Evolutionary conservation across 2,888 invertebrate genomes (phyloP), one percentile per base, ranked within the genome.

Genomic region (Acrocera orbiculus): DNA sequence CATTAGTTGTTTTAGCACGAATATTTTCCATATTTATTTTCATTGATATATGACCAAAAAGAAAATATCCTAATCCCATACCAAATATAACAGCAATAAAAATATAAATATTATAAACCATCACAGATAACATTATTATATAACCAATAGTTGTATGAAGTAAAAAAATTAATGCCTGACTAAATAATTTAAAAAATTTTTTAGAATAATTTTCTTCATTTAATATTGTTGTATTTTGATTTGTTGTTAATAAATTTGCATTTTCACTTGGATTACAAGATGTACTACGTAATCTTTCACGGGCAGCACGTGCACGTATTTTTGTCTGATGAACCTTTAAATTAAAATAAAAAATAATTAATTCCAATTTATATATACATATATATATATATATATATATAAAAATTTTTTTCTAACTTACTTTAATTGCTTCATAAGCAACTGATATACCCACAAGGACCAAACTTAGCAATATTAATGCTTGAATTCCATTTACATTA

Each of bases 101-200:
- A 35, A 79, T 56, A 47, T 76, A 76, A 16, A 67, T 72, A 56
- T 78, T 77, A 57, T 70, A 79, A 10, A 72, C 54, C 79, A 79
- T 79, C n/a, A 77, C 72, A 16, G 69, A 66, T 42, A 79, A 52
- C 78, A 79, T 79, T 16, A 79, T 61, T 32, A 77, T 52, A 55
- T 78, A 78, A 16, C 76, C 74, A 29, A 76, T 61, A 40, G 65
- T 58, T 46, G 67, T 70, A 50, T 71, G 44, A 27, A 46, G 43
- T n/a, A 44, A 30, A 38, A 49, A 49, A n/a, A 47, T 34, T 5
- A 35, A 27, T n/a, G 44, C 40, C 36, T 49, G 48, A 3, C 32
- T 30, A 4, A 42, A 22, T 15, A 44, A 19, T 11, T 8, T 34
- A 2, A 37, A 6, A 16, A 42, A 32, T 34, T 37, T 38, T 24